These are phyloP conservation scores for Rhopalosiphum nymphaeae DNA, from an alignment of 2,888 invertebrate species.

Conservation along the genomic window DNA sequence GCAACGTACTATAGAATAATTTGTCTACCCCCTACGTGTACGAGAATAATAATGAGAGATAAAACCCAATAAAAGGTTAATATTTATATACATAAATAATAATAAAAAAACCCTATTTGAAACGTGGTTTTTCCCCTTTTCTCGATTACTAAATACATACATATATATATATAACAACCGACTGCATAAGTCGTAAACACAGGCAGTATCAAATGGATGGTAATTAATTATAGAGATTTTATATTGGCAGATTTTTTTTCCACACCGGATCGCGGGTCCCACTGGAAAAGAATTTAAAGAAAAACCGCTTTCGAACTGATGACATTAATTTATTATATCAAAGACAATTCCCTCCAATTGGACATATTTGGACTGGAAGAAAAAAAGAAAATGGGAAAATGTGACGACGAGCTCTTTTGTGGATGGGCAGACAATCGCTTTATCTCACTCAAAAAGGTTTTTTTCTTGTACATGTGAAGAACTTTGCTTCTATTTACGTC, in stretches of 20 bases:
- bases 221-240: slow-evolving; percentile 55
- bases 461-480: slow-evolving; percentile 49
- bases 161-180: background rate
- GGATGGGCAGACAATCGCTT: slow-evolving; percentile 53
- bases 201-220: background rate
- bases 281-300: slow-evolving; percentile 48
- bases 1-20: background rate
- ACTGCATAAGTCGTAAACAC: slow-evolving; percentile 35
- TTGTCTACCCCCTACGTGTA: background rate
- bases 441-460: slow-evolving; percentile 63
- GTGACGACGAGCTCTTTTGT: slow-evolving; percentile 60
- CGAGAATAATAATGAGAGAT: background rate
- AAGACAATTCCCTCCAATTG: slow-evolving; percentile 61
- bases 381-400: slow-evolving; percentile 51
- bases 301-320: slow-evolving; percentile 58
- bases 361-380: slow-evolving; percentile 43
- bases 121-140: background rate
- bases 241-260: slow-evolving; percentile 60
- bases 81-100: background rate
- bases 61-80: background rate
- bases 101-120: background rate
- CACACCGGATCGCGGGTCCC: background rate
- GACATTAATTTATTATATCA: slow-evolving; percentile 64
- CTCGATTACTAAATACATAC: background rate
- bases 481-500: slow-evolving; percentile 56